Evolutionary conservation across 2,888 invertebrate species (phyloP).

Genomic region (Andrena camellia): DNA sequence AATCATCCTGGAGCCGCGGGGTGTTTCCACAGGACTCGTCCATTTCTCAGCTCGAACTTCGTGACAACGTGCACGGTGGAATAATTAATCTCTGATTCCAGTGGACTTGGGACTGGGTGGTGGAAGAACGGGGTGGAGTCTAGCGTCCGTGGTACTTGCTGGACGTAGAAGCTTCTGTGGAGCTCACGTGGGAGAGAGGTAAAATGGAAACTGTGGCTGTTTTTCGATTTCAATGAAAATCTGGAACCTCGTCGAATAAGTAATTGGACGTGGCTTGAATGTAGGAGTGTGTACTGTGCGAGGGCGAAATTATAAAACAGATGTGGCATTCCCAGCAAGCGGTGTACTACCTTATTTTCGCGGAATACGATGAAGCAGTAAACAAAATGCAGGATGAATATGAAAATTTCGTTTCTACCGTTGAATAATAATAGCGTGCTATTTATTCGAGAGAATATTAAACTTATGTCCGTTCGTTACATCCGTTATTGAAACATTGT

Average conservation of each 20-base stretch:
- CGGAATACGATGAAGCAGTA: not conserved
- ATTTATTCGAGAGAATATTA: not conserved
- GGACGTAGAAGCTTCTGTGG: too few relatives aligned
- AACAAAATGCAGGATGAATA: not conserved
- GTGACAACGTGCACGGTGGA: not conserved
- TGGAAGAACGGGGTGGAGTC: too few relatives aligned
- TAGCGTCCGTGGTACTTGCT: too few relatives aligned
- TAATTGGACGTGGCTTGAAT: too few relatives aligned
- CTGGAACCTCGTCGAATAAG: too few relatives aligned
- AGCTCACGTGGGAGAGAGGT: too few relatives aligned
- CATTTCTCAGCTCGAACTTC: not conserved
- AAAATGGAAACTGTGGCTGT: too few relatives aligned
- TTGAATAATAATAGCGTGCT: not conserved
- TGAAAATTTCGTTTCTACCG: not conserved
- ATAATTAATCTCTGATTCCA: too few relatives aligned
- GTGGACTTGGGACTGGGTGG: too few relatives aligned
- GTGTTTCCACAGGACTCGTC: not conserved
- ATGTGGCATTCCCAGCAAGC: not conserved
- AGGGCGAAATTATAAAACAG: conserved; percentile 3
- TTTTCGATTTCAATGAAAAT: too few relatives aligned
- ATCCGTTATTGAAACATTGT: not conserved
- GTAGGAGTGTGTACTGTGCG: too few relatives aligned
- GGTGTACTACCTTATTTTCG: not conserved
- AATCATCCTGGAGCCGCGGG: not conserved
- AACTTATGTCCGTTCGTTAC: not conserved